Evolutionary conservation across 2,113 vertebrate genomes (phyloP).

Genomic region (Thryonomys swinderianus): DNA sequence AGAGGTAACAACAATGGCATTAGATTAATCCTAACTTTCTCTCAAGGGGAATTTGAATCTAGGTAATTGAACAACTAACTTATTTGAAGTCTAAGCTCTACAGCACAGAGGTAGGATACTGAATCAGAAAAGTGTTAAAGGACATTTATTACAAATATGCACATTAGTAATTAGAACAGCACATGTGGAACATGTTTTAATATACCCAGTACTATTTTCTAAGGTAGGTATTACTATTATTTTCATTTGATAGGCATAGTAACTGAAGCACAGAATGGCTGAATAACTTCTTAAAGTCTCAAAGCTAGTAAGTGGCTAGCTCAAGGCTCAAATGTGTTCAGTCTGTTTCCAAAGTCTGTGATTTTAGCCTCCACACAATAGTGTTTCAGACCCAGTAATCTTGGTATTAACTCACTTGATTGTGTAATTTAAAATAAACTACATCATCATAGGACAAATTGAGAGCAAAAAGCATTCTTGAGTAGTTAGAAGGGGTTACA

Average conservation of each 20-base stretch:
- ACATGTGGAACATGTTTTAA: slow-evolving; percentile 18
- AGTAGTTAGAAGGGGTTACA: neutral
- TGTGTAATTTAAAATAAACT: slow-evolving; percentile 57
- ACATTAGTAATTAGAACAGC: neutral
- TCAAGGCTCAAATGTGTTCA: slow-evolving; percentile 1
- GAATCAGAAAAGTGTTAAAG: neutral
- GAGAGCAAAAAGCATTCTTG: slow-evolving; percentile 9
- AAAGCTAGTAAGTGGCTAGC: neutral
- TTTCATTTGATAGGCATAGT: slow-evolving; percentile 35
- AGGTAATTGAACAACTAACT: neutral
- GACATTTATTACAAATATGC: neutral
- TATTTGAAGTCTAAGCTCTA: slow-evolving; percentile 20
- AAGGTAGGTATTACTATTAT: slow-evolving; percentile 31
- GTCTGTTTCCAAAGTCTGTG: slow-evolving; percentile 4
- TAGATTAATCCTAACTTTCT: slow-evolving; percentile 2
- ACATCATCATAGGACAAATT: neutral
- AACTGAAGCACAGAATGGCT: slow-evolving; percentile 42
- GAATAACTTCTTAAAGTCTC: slow-evolving; percentile 42
- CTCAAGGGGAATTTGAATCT: slow-evolving; percentile 28
- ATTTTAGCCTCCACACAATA: neutral
- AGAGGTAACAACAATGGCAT: neutral
- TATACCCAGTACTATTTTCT: neutral
- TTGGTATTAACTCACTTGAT: slow-evolving; percentile 20
- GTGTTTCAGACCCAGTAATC: slow-evolving; percentile 20
- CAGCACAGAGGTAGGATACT: neutral